Evolutionary conservation across 1,140 invertebrate genomes (phyloP).

Genomic region (Chlorops oryzae): DNA sequence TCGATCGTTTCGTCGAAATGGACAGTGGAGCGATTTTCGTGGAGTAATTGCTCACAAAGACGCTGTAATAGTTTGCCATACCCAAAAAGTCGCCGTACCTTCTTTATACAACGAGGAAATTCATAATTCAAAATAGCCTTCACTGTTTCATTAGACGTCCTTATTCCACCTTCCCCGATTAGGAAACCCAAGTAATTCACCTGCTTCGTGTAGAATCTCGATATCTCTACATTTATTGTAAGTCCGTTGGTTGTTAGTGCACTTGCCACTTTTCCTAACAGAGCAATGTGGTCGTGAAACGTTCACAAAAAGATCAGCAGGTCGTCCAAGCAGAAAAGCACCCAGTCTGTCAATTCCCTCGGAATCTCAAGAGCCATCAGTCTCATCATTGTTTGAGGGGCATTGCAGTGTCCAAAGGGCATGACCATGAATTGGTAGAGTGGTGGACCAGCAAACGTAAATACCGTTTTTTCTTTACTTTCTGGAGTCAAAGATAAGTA

Average conservation of each 20-base stretch:
- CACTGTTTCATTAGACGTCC: slow-evolving; percentile 19
- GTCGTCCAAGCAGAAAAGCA: slow-evolving; percentile 43
- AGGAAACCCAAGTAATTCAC: slow-evolving; percentile 13
- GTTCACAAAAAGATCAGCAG: slow-evolving; percentile 42
- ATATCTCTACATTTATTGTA: slow-evolving; percentile 49
- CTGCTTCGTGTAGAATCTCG: slow-evolving; percentile 39
- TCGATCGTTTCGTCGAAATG: too few relatives aligned
- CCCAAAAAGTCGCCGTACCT: not conserved
- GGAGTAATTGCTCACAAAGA: too few relatives aligned
- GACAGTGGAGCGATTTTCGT: too few relatives aligned
- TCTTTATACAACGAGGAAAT: slow-evolving; percentile 15
- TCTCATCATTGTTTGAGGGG: slow-evolving; percentile 6
- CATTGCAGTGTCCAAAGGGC: slow-evolving; percentile 16
- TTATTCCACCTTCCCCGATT: slow-evolving; percentile 6
- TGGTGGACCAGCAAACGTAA: slow-evolving; percentile 21
- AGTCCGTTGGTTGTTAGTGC: slow-evolving; percentile 39
- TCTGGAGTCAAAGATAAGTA: slow-evolving; percentile 27
- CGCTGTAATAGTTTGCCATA: too few relatives aligned
- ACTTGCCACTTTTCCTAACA: slow-evolving; percentile 39
- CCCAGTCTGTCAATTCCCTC: not conserved
- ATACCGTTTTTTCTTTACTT: slow-evolving; percentile 46
- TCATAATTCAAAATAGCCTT: slow-evolving; percentile 15
- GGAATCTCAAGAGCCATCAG: slow-evolving; percentile 11
- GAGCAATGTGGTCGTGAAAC: slow-evolving; percentile 44
- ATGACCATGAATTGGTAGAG: slow-evolving; percentile 15